Conservation (phyloP, 2,888 invertebrate species). For the Brachypterus glaber region DNA sequence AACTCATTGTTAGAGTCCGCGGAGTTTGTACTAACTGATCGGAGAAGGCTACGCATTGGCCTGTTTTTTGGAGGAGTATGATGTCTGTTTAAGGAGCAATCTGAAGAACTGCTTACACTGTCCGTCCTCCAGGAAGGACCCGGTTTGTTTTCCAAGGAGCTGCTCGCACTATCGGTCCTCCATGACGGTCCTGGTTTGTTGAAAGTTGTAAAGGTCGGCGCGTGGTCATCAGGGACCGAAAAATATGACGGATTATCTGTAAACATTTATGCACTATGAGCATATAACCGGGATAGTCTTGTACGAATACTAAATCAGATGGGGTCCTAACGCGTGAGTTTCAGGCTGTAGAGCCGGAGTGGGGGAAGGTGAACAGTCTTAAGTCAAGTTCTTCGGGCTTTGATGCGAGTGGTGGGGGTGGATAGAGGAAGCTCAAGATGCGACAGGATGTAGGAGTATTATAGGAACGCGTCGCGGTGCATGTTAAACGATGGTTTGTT, state of each 20-base stretch:
- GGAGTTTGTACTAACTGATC: slow-evolving; percentile 57
- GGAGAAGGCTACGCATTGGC: slow-evolving; percentile 29
- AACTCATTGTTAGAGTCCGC: slow-evolving; percentile 53
- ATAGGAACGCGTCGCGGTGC: no score
- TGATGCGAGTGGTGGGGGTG: no score
- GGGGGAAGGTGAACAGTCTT: no score
- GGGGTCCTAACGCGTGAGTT: no score
- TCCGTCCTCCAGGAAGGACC: slow-evolving; percentile 16
- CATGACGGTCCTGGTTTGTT: background rate
- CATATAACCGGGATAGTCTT: no score
- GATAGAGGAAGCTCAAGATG: no score
- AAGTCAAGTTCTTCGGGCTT: no score
- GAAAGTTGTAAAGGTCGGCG: background rate
- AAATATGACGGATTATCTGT: slow-evolving; percentile 74
- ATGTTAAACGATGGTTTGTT: no score
- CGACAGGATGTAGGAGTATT: no score
- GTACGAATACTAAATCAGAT: no score
- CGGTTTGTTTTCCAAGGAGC: slow-evolving; percentile 14
- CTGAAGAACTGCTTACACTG: slow-evolving; percentile 25
- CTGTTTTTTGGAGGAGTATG: slow-evolving; percentile 29
- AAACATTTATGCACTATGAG: slow-evolving; percentile 37
- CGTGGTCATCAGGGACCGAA: slow-evolving; percentile 48
- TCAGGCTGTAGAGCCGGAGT: no score
- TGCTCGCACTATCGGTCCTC: slow-evolving; percentile 17
- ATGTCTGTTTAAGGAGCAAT: slow-evolving; percentile 28